phyloP scores from a whole-genome alignment of 2,888 invertebrate species.

The Phortica okadai region DNA sequence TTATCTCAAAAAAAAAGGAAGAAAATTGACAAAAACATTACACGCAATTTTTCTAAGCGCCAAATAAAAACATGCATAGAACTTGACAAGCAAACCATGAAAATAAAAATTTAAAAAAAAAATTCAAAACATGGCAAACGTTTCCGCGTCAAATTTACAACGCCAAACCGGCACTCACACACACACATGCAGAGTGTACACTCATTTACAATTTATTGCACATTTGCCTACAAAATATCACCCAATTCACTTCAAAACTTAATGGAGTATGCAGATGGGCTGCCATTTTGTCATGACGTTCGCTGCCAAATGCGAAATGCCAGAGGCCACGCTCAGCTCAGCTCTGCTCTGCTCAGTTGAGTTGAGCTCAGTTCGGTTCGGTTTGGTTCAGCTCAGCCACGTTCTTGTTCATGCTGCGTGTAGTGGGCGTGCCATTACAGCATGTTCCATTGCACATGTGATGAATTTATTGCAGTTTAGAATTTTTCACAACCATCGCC shows the following conservation, averaged over 20 bases:
- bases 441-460: constrained; percentile 74
- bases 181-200: constrained; percentile 11
- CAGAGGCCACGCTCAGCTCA: constrained; percentile 12
- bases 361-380: neutral
- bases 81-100: constrained; percentile 67
- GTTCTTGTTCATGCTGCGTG: constrained; percentile 25
- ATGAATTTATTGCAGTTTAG: constrained; percentile 76
- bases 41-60: constrained; percentile 41
- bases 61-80: constrained; percentile 66
- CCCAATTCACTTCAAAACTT: constrained; percentile 62
- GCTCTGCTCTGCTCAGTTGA: neutral
- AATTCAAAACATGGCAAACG: constrained; percentile 56
- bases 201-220: constrained; percentile 70
- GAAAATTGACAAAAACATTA: constrained; percentile 9
- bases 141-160: constrained; percentile 54
- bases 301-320: constrained; percentile 16
- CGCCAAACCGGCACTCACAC: constrained; percentile 44
- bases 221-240: constrained; percentile 70
- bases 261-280: constrained; percentile 59
- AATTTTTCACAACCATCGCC: constrained; percentile 55
- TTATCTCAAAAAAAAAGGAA: constrained; percentile 39
- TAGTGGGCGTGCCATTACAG: constrained; percentile 73
- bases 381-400: constrained; percentile 6
- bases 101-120: neutral
- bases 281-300: constrained; percentile 19